Conservation (phyloP, 2,888 invertebrate genomes). For the Morinoia aosen region DNA sequence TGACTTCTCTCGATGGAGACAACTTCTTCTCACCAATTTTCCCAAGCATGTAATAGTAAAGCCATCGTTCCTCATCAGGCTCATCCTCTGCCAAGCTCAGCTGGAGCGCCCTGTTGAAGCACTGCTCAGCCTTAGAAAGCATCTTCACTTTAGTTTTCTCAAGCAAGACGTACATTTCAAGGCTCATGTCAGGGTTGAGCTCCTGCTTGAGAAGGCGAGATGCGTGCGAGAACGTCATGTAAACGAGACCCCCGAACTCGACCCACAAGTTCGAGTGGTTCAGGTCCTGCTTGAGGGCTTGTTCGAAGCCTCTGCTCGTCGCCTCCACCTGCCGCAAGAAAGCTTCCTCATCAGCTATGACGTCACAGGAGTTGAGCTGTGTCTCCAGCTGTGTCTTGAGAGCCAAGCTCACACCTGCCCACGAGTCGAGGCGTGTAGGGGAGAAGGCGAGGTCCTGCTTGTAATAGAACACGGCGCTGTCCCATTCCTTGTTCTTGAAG, state of each 20-base stretch:
- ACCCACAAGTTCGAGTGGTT: slow-evolving; percentile 86
- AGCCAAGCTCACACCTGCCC: slow-evolving; percentile 90
- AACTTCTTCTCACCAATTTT: slow-evolving; percentile 92
- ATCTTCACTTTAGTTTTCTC: slow-evolving; percentile 85
- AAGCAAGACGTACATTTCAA: slow-evolving; percentile 76
- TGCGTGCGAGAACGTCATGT: slow-evolving; percentile 90
- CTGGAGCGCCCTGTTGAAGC: slow-evolving; percentile 77
- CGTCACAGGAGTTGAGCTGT: slow-evolving; percentile 79
- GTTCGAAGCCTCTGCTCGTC: slow-evolving; percentile 85
- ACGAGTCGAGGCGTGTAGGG: slow-evolving; percentile 87
- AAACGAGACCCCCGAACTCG: slow-evolving; percentile 91
- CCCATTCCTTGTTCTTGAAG: slow-evolving; percentile 80
- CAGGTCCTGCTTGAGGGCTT: slow-evolving; percentile 83
- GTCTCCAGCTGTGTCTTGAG: slow-evolving; percentile 80
- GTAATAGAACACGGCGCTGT: slow-evolving; percentile 78
- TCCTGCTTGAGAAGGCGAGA: slow-evolving; percentile 81
- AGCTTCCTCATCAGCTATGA: slow-evolving; percentile 70
- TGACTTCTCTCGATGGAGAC: slow-evolving; percentile 80
- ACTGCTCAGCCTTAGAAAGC: slow-evolving; percentile 83
- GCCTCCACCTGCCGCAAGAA: slow-evolving; percentile 81
- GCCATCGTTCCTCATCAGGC: slow-evolving; percentile 88
- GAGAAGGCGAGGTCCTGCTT: slow-evolving; percentile 86
- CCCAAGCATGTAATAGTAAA: slow-evolving; percentile 95
- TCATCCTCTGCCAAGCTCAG: slow-evolving; percentile 75
- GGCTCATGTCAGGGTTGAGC: slow-evolving; percentile 72